A percentile compares a stretch with the other conserved stretches of the same genome.
Evolutionary conservation across 2,888 invertebrate species (phyloP).

Genomic region (Hypolimnas misippus): DNA sequence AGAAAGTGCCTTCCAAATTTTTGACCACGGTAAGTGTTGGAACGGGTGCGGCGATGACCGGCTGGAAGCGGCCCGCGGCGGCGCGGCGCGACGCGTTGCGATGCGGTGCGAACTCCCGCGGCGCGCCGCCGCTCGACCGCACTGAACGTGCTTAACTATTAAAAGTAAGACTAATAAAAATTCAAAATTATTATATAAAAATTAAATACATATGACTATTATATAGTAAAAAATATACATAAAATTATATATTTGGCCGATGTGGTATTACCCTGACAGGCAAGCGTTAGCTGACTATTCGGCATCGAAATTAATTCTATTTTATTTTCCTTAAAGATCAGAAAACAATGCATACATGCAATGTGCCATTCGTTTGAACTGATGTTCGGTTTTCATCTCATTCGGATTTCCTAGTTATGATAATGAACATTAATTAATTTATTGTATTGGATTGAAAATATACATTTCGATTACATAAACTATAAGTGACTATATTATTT

Average conservation of each 20-base stretch:
- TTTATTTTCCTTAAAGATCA: constrained; percentile 63
- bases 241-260: constrained; percentile 82
- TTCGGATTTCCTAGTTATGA: constrained; percentile 57
- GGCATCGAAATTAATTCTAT: constrained; percentile 77
- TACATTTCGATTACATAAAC: constrained; percentile 72
- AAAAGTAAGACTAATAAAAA: constrained; percentile 80
- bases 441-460: constrained; percentile 60
- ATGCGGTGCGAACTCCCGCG: constrained; percentile 15
- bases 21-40: constrained; percentile 86
- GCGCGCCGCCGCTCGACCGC: constrained; percentile 52
- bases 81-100: constrained; percentile 37
- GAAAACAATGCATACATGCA: constrained; percentile 76
- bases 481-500: constrained; percentile 75
- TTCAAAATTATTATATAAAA: constrained; percentile 84
- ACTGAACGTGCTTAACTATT: constrained; percentile 76
- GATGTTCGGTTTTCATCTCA: constrained; percentile 57
- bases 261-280: constrained; percentile 91
- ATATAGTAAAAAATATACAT: constrained; percentile 81
- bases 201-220: constrained; percentile 83
- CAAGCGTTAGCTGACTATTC: constrained; percentile 82
- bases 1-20: constrained; percentile 92
- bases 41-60: constrained; percentile 79
- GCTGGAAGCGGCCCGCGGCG: constrained; percentile 57
- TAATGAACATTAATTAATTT: constrained; percentile 55
- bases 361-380: constrained; percentile 81